Conservation (phyloP, 1,140 invertebrate species). For the Drosophila varians region DNA sequence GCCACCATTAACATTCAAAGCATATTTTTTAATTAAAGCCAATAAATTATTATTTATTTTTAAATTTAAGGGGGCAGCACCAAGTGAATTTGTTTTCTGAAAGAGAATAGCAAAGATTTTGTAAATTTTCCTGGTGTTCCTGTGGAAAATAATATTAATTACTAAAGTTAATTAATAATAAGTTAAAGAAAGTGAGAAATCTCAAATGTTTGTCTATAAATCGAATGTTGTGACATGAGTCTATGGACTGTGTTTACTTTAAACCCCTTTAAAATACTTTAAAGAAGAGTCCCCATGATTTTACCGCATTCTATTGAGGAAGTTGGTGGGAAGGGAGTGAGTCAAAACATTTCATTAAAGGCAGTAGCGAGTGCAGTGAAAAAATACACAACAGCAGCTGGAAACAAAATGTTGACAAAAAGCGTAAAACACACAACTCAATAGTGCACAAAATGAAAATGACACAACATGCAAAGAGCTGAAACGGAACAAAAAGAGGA, state of each 20-base stretch:
- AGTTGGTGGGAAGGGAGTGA: slow-evolving; percentile 5
- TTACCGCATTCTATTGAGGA: background rate
- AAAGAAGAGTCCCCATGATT: background rate
- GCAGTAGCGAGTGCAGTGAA: slow-evolving; percentile 27
- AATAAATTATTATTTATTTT: too few species aligned
- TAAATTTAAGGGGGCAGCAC: too few species aligned
- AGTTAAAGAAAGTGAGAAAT: too few species aligned
- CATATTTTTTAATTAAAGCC: too few species aligned
- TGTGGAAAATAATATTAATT: too few species aligned
- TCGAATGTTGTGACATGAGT: too few species aligned
- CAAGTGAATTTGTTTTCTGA: too few species aligned
- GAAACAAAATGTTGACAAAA: slow-evolving; percentile 73
- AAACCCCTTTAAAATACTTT: background rate
- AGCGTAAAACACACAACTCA: slow-evolving; percentile 68
- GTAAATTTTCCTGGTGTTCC: too few species aligned
- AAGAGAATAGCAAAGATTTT: too few species aligned
- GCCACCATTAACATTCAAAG: too few species aligned
- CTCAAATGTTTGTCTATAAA: too few species aligned
- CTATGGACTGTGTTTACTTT: background rate
- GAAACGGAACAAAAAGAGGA: slow-evolving; percentile 32
- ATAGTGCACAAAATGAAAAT: slow-evolving; percentile 69
- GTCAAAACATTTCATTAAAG: slow-evolving; percentile 74
- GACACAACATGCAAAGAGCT: slow-evolving; percentile 55
- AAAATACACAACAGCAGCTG: slow-evolving; percentile 33
- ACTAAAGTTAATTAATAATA: too few species aligned